Conservation (phyloP, 2,113 vertebrate genomes). For the Lipotes vexillifer region DNA sequence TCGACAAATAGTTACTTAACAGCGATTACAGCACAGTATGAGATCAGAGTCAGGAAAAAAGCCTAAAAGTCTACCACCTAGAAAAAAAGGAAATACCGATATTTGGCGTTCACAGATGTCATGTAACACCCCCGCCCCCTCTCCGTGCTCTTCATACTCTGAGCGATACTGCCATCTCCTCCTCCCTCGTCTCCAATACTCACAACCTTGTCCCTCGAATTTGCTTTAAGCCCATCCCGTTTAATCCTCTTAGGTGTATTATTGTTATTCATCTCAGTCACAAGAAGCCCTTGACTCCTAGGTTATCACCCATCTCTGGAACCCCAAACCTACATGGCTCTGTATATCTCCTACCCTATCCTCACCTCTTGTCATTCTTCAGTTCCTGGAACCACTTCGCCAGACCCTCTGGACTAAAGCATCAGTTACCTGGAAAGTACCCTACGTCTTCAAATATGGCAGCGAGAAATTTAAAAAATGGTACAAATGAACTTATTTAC, state of each 20-base stretch:
- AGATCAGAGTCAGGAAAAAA: not conserved
- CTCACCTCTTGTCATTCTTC: not conserved
- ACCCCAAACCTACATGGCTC: not conserved
- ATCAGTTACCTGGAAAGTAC: not conserved
- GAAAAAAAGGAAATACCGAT: not conserved
- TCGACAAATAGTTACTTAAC: not conserved
- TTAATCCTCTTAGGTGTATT: not conserved
- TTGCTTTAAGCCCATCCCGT: not conserved
- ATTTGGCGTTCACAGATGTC: not conserved
- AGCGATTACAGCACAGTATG: not conserved
- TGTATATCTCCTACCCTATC: not conserved
- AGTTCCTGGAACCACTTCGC: not conserved
- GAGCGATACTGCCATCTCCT: not conserved
- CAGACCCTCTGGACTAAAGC: not conserved
- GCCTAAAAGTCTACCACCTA: not conserved
- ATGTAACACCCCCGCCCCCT: not conserved
- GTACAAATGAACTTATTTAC: not conserved
- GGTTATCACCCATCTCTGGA: not conserved
- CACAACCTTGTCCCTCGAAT: not conserved
- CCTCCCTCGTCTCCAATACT: not conserved
- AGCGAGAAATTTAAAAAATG: not conserved
- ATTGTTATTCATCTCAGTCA: not conserved
- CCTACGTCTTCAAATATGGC: not conserved
- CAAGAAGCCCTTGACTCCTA: not conserved
- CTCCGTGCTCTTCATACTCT: not conserved